Percentiles rank a stretch among this genome's conserved stretches.
These are phyloP conservation scores for Heliopora coerulea DNA, from an alignment of 92 coral and sea anemone species.

Conservation along the genomic window DNA sequence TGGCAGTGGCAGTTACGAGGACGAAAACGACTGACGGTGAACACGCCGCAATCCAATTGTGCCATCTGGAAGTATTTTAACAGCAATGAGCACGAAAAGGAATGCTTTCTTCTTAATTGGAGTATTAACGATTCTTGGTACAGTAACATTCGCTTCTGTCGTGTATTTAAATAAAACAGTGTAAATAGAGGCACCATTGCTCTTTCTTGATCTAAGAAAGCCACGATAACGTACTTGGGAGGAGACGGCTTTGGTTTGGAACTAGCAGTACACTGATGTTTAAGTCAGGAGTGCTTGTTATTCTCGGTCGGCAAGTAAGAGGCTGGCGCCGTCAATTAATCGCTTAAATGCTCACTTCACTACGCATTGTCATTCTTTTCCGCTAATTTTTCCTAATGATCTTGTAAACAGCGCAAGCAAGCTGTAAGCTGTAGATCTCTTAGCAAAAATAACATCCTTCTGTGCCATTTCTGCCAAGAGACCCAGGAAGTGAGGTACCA, in stretches of 20 bases:
- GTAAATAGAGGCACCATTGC: not conserved
- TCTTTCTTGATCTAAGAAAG: not conserved
- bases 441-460: not conserved
- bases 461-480: not conserved
- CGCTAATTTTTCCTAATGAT: constrained; percentile 6
- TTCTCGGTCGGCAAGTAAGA: not conserved
- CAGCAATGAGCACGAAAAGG: constrained; percentile 21
- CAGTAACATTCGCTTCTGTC: constrained; percentile 1
- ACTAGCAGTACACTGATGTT: not conserved
- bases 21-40: not conserved
- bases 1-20: not conserved
- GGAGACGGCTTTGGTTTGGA: not conserved
- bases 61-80: constrained; percentile 35
- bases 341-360: constrained; percentile 21
- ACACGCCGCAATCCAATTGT: not conserved
- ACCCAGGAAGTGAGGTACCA: not conserved
- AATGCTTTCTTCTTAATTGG: constrained; percentile 14
- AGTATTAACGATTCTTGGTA: constrained; percentile 1
- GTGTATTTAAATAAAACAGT: not conserved
- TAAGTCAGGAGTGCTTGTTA: not conserved
- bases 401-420: constrained; percentile 12
- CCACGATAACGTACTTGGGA: not conserved
- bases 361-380: not conserved
- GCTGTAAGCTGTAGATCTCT: not conserved
- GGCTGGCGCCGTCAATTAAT: constrained; percentile 38